Evolutionary conservation across 2,797 vertebrate genomes (phyloP).

Genomic region (Astyanax mexicanus): DNA sequence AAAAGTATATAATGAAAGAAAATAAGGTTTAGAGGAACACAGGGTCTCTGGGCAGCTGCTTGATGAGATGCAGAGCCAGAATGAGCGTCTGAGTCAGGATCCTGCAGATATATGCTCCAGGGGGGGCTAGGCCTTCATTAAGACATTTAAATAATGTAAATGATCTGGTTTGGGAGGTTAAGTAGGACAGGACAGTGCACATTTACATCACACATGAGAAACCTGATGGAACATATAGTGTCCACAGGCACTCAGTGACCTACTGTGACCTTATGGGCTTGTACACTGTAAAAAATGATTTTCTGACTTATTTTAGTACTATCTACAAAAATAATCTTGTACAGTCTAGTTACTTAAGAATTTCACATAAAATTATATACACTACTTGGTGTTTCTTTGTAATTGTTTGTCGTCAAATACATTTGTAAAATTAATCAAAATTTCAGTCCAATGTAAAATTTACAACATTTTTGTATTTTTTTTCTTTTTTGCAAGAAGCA

Average conservation of each 20-base stretch:
- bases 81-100: neutral
- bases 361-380: no score
- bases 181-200: neutral
- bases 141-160: neutral
- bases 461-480: no score
- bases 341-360: no score
- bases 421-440: no score
- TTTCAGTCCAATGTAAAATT: no score
- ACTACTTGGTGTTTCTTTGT: no score
- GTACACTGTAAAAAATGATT: no score
- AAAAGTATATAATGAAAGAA: neutral
- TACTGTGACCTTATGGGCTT: neutral
- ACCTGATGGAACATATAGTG: neutral
- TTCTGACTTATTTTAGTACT: no score
- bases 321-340: no score
- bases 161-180: conserved; percentile 4
- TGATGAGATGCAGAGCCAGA: neutral
- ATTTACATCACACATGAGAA: neutral
- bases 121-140: neutral
- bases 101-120: neutral
- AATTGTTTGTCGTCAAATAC: no score
- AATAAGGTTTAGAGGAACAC: neutral
- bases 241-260: neutral
- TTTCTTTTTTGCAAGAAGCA: no score
- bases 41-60: neutral